Evolutionary conservation across 2,113 vertebrate genomes (phyloP).

Genomic region (Circaetus gallicus): DNA sequence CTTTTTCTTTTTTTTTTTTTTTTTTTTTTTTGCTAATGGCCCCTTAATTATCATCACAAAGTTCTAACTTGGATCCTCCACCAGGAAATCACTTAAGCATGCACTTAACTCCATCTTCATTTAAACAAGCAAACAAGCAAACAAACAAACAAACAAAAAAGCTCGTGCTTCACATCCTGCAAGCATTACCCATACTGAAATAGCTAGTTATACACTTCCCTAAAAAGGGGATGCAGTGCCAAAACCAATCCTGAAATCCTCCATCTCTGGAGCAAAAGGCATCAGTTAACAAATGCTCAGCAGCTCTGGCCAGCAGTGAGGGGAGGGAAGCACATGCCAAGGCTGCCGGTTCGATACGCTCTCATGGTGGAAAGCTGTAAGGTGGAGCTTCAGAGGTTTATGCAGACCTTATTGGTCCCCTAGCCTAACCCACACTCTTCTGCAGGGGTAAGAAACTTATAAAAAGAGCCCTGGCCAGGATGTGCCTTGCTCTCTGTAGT

Average conservation of each 20-base stretch:
- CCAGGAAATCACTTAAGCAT: neutral
- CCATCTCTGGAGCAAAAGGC: neutral
- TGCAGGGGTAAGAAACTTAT: neutral
- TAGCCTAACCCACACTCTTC: neutral
- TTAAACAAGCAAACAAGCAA: neutral
- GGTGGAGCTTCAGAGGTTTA: neutral
- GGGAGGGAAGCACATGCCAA: neutral
- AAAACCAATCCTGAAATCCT: neutral
- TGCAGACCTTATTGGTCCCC: neutral
- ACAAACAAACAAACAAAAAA: neutral
- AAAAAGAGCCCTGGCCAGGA: neutral
- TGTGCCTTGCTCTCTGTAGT: neutral
- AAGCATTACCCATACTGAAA: neutral
- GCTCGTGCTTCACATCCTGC: neutral
- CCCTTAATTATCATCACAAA: neutral
- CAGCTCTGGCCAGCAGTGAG: neutral
- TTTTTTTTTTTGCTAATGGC: neutral
- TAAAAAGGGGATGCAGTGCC: neutral
- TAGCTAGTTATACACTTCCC: neutral
- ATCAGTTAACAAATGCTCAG: neutral
- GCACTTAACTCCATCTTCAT: neutral
- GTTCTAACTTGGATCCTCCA: slow-evolving; percentile 8
- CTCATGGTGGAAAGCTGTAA: neutral
- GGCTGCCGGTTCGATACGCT: neutral
- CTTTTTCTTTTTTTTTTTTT: neutral